These are phyloP conservation scores for Dasysyrphus albostriatus DNA, from an alignment of 2,888 invertebrate genomes.

Conservation along the genomic window DNA sequence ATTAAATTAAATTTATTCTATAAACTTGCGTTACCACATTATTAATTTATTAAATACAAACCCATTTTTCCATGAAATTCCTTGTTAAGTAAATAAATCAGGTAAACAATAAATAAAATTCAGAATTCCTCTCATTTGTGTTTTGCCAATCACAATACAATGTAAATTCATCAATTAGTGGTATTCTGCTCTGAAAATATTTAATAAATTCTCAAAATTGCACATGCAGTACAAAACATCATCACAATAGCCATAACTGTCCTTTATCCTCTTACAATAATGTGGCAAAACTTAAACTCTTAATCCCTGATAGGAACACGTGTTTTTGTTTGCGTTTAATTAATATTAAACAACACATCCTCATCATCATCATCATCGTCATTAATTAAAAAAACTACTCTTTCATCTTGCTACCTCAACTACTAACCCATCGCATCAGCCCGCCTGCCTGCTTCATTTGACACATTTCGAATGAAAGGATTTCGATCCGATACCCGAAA, in stretches of 20 bases:
- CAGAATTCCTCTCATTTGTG: background rate
- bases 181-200: background rate
- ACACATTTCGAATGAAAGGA: slow-evolving; percentile 33
- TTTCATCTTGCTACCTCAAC: background rate
- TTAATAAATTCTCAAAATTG: slow-evolving; percentile 1
- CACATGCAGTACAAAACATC: background rate
- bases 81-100: too few species aligned
- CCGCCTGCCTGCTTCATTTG: background rate
- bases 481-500: slow-evolving; percentile 6
- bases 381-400: slow-evolving; percentile 18
- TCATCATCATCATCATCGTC: slow-evolving; percentile 3
- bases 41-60: too few species aligned
- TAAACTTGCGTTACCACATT: too few species aligned
- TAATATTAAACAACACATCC: slow-evolving; percentile 22
- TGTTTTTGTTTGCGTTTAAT: slow-evolving; percentile 47
- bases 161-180: background rate
- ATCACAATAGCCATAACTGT: background rate
- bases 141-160: background rate
- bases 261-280: background rate
- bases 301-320: slow-evolving; percentile 35
- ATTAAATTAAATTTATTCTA: too few species aligned
- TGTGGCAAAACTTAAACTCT: slow-evolving; percentile 15
- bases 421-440: background rate
- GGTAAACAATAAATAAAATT: background rate
- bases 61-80: too few species aligned